phyloP scores from a whole-genome alignment of 2,797 vertebrate species.

The Eremophila alpestris region DNA sequence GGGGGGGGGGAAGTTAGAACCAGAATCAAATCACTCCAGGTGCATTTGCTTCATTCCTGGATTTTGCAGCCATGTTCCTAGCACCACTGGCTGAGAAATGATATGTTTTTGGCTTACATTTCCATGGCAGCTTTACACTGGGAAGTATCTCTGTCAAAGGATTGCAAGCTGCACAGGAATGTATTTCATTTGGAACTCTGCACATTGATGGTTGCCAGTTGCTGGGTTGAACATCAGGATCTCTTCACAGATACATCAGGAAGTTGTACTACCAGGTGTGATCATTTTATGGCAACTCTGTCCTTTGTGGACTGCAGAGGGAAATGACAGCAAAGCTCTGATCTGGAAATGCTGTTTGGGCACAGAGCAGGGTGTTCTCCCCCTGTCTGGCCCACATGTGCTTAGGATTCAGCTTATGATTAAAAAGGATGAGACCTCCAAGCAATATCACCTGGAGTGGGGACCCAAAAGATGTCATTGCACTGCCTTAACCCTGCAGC shows the following conservation, averaged over 20 bases:
- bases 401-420: not conserved
- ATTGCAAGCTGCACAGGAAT: not conserved
- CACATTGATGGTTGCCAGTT: constrained; percentile 1
- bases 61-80: not conserved
- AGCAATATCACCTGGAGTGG: not conserved
- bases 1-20: not conserved
- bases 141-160: constrained; percentile 20
- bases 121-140: not conserved
- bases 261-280: not conserved
- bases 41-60: not conserved
- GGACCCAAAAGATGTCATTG: not conserved
- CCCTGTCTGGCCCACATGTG: not conserved
- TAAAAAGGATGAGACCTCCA: not conserved
- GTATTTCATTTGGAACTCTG: constrained; percentile 1
- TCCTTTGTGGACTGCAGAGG: not conserved
- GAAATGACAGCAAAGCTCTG: not conserved
- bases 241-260: constrained; percentile 5
- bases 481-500: not conserved
- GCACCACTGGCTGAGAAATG: not conserved
- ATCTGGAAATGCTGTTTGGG: not conserved
- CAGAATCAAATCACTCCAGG: not conserved
- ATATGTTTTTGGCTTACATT: not conserved
- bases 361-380: not conserved
- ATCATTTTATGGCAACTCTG: not conserved
- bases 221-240: not conserved